Evolutionary conservation across 2,797 vertebrate genomes (phyloP).

Genomic region (Amblyraja radiata): DNA sequence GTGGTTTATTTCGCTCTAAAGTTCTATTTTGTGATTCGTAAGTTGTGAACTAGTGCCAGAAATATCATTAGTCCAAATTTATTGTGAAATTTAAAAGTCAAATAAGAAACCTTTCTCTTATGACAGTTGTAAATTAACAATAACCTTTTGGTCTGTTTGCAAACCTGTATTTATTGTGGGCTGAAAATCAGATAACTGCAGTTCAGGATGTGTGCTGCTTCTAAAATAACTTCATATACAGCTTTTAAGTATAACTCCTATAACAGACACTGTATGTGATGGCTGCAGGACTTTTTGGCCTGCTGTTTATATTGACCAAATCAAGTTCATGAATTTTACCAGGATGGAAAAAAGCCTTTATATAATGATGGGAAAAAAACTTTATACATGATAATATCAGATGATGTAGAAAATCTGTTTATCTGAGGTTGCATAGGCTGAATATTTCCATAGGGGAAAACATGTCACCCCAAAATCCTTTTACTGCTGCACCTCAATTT

Average conservation of each 20-base stretch:
- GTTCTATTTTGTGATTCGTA: background rate
- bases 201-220: background rate
- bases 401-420: background rate
- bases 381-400: background rate
- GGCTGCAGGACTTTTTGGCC: background rate
- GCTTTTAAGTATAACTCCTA: background rate
- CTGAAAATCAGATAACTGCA: background rate
- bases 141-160: background rate
- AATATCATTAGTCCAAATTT: slow-evolving; percentile 3
- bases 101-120: slow-evolving; percentile 11
- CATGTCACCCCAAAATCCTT: background rate
- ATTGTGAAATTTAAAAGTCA: background rate
- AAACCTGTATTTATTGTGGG: background rate
- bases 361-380: too few species aligned
- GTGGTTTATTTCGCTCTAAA: background rate
- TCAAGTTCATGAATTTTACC: background rate
- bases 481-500: too few species aligned
- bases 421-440: background rate
- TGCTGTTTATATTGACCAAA: background rate
- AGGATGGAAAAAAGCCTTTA: background rate
- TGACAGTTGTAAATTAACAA: slow-evolving; percentile 22
- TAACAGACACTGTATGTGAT: background rate
- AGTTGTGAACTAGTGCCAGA: background rate
- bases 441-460: background rate
- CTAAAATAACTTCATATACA: background rate